Conservation (phyloP, 2,797 vertebrate species). For the Pachyuromys duprasi region DNA sequence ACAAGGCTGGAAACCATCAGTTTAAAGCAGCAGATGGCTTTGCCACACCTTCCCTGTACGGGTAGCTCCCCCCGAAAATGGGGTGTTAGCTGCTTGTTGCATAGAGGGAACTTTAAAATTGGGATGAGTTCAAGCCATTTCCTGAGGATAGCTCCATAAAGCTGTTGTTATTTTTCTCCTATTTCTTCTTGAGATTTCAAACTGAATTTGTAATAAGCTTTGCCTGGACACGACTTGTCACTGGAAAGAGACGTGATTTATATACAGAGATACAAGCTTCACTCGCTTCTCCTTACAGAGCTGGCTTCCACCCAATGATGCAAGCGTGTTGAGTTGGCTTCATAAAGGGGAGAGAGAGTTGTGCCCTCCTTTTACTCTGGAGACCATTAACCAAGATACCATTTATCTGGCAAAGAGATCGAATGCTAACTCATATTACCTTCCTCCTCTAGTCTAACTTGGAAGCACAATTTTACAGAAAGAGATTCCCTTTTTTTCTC, state of each 20-base stretch:
- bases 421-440: slow-evolving; percentile 3
- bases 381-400: slow-evolving; percentile 38
- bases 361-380: not conserved
- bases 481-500: slow-evolving; percentile 55
- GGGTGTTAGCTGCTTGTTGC: slow-evolving; percentile 54
- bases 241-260: slow-evolving; percentile 62
- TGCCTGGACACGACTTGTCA: slow-evolving; percentile 57
- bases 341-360: not conserved
- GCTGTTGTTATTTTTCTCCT: slow-evolving; percentile 54
- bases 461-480: slow-evolving; percentile 55
- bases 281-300: not conserved
- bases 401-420: slow-evolving; percentile 52
- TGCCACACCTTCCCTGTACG: slow-evolving; percentile 76
- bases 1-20: slow-evolving; percentile 64
- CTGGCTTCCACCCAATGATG: not conserved
- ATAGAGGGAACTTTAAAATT: slow-evolving; percentile 69
- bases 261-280: slow-evolving; percentile 51
- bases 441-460: not conserved
- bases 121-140: slow-evolving; percentile 48
- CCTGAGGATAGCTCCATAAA: slow-evolving; percentile 59
- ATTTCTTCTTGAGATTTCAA: slow-evolving; percentile 68
- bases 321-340: not conserved
- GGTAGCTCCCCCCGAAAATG: slow-evolving; percentile 73
- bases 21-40: slow-evolving; percentile 83
- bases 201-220: slow-evolving; percentile 68